Base-by-base conservation (phyloP, 2,888 invertebrate genomes). In the Trissolcus brochymenae region DNA sequence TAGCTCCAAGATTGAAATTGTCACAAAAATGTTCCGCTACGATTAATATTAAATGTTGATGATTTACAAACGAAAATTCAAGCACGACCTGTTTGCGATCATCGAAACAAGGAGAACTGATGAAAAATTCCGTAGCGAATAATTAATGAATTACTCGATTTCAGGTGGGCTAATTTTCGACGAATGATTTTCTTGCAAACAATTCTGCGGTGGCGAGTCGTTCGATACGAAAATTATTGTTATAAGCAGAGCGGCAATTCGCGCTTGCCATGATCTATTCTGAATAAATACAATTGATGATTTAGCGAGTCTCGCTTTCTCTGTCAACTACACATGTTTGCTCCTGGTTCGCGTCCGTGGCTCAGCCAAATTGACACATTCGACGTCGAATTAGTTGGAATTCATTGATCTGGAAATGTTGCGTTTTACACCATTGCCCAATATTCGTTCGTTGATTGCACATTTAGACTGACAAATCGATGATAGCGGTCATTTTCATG, bases 391-490 rank as follows among this genome's bases (percentile, higher is more conserved):
- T 77, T 79, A 81, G 81, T 77, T 70, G 76, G 60, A 70, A 81
- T 81, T 81, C 79, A 79, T 74, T 78, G 78, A 79, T 79, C 77
- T 77, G 76, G 64, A 75, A 81, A 78, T 77, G 76, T 75, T 77
- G 68, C 71, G 57, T 72, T 79, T 79, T 76, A 71, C 71, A 76
- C 72, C 76, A 79, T 81, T 76, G 72, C 78, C 76, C 73, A 72
- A 75, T 76, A 81, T 79, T 79, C 72, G 73, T 62, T 72, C 76
- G 66, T 68, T 79, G 73, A 74, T 78, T 79, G 66, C 73, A 75
- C 72, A 78, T 78, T 81, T 79, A 49, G 59, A 78, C 67, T 66
- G 70, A 78, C 78, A 67, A 80, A 73, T 78, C 64, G 70, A 78
- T 65, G 77, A 73, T 78, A 70, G 68, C 46, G 61, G 73, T 73